Base-by-base conservation (phyloP, 2,113 vertebrate genomes). In the Mola mola region DNA sequence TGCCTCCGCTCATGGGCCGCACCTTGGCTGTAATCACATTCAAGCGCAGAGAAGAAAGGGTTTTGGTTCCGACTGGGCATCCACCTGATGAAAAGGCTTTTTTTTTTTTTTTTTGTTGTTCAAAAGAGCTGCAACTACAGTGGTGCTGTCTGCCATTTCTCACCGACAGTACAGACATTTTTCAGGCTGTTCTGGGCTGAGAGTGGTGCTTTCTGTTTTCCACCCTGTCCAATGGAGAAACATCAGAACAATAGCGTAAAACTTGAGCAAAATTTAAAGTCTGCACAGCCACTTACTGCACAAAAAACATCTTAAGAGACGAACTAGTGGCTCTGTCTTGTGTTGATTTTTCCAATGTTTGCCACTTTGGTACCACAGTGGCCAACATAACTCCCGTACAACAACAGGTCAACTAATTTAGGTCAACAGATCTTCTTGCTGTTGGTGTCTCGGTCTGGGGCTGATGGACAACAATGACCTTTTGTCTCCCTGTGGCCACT, bases 1-100 rank as follows among this genome's bases (percentile, higher is more conserved):
- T 25, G 46, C 47, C 3, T 52, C n/a, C n/a, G n/a, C n/a, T n/a
- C n/a, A n/a, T n/a, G n/a, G n/a, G 5, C 28, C 17, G 29, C 17
- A 49, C 77, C 59, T 80, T 53, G 16, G 42, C 42, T 17, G 19
- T 48, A 55, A 72, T 64, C 64, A 28, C 63, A 52, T 69, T 59
- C 28, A 19, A 28, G 37, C 24, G 5, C 28, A 12, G 11, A 37
- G 33, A 53, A 57, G 22, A 57, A 31, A 29, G 8, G 47, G 51
- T 49, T 53, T 46, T 44, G 21, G 31, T 51, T 60, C 56, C 9
- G 16, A 48, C 29, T 1, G 28, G 29, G 44, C 41, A 46, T 47
- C 33, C 49, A 26, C 40, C 17, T 49, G 50, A 64, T 57, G n/a
- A 61, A 61, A 66, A 43, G 15, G 10, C 0, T 60, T 50, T 74